A percentile compares a stretch with the other conserved stretches of the same genome.
These are phyloP conservation scores for Solea senegalensis DNA, from an alignment of 2,113 vertebrate genomes.

Conservation along the genomic window DNA sequence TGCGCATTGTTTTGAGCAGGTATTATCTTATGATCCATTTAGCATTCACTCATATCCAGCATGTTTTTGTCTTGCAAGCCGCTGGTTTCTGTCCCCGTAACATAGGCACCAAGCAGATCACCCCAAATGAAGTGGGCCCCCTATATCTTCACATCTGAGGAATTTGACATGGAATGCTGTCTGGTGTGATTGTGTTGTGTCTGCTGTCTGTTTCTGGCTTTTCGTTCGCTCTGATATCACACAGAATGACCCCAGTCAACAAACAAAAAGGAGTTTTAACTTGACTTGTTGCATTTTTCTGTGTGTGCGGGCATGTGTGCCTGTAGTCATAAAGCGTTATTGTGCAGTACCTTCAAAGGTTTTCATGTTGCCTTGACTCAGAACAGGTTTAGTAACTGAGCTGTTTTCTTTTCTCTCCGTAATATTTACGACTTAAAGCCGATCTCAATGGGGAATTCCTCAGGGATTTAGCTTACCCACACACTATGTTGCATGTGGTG, in stretches of 20 bases:
- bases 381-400: slow-evolving; percentile 41
- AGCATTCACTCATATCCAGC: slow-evolving; percentile 33
- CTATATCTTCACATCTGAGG: slow-evolving; percentile 64
- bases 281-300: slow-evolving; percentile 37
- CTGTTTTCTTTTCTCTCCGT: slow-evolving; percentile 7
- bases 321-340: slow-evolving; percentile 21
- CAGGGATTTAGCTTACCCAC: slow-evolving; percentile 7
- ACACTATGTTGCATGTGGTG: slow-evolving; percentile 19
- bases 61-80: slow-evolving; percentile 51
- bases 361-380: slow-evolving; percentile 54
- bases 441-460: slow-evolving; percentile 5
- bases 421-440: slow-evolving; percentile 17
- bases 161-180: slow-evolving; percentile 69
- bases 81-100: not conserved
- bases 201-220: slow-evolving; percentile 41
- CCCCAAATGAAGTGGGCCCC: slow-evolving; percentile 42
- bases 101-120: slow-evolving; percentile 42
- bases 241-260: slow-evolving; percentile 49
- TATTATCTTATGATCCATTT: slow-evolving; percentile 55
- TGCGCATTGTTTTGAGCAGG: slow-evolving; percentile 60
- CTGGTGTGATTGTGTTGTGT: slow-evolving; percentile 65
- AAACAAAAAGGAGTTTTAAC: slow-evolving; percentile 51
- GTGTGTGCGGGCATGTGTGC: not conserved
- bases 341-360: slow-evolving; percentile 48
- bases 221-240: slow-evolving; percentile 27